Percentiles rank a stretch among this genome's conserved stretches.
These are phyloP conservation scores for Cydia amplana DNA, from an alignment of 1,140 invertebrate species.

Conservation along the genomic window DNA sequence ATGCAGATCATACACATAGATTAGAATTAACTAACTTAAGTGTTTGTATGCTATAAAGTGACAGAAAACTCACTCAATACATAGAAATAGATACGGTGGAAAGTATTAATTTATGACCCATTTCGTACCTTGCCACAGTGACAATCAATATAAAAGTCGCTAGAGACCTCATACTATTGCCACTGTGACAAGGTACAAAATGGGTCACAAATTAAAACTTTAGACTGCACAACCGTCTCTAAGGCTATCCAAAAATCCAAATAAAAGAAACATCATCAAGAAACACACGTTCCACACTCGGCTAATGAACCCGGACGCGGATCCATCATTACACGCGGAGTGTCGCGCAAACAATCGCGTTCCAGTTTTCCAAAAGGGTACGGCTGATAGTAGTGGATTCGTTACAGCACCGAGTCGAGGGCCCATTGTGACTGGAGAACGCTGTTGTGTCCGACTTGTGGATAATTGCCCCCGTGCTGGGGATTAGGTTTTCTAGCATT, in stretches of 20 bases:
- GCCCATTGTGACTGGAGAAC: conserved; percentile 72
- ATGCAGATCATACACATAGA: too few relatives aligned
- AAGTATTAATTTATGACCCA: too few relatives aligned
- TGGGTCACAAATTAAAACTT: too few relatives aligned
- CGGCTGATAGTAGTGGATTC: conserved; percentile 74
- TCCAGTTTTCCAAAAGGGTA: conserved; percentile 72
- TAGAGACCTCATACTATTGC: too few relatives aligned
- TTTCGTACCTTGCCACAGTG: too few relatives aligned
- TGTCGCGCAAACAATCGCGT: conserved; percentile 73
- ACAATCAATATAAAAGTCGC: too few relatives aligned
- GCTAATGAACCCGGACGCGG: conserved; percentile 64
- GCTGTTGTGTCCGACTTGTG: conserved; percentile 75
- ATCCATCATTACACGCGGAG: conserved; percentile 75
- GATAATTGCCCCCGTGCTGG: conserved; percentile 68
- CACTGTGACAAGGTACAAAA: too few relatives aligned
- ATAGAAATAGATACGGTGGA: too few relatives aligned
- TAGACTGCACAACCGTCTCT: background rate
- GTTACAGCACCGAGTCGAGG: conserved; percentile 74
- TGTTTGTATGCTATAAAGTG: too few relatives aligned
- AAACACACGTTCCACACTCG: conserved; percentile 41
- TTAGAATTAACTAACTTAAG: too few relatives aligned
- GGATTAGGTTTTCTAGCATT: background rate
- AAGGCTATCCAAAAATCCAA: conserved; percentile 31
- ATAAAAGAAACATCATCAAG: conserved; percentile 56
- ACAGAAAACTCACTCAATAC: too few relatives aligned